phyloP scores from a whole-genome alignment of 1,140 invertebrate genomes.

The Monochamus saltuarius region DNA sequence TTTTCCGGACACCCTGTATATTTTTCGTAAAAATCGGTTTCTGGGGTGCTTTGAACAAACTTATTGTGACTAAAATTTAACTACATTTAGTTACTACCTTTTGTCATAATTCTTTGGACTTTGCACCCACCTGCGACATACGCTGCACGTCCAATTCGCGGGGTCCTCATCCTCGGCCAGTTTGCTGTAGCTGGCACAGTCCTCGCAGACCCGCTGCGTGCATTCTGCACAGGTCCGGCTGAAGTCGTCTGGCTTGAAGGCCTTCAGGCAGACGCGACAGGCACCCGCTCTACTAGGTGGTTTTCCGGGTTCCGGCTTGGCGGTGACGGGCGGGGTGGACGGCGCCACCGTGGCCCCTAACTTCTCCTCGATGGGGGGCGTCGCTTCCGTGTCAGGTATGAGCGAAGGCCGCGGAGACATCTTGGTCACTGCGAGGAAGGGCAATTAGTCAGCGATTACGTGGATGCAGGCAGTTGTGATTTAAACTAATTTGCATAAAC shows the following conservation, averaged over 20 bases:
- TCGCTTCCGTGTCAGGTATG: conserved; percentile 53
- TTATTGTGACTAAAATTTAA: too few species aligned
- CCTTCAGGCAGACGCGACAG: conserved; percentile 83
- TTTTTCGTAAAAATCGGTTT: too few species aligned
- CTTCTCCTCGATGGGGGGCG: conserved; percentile 27
- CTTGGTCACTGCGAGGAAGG: conserved; percentile 60
- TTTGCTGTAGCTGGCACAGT: conserved; percentile 87
- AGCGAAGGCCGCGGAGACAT: conserved; percentile 63
- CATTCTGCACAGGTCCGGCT: conserved; percentile 83
- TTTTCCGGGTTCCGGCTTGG: conserved; percentile 66
- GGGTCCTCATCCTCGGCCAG: conserved; percentile 75
- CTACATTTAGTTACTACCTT: too few species aligned
- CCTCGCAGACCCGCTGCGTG: conserved; percentile 85
- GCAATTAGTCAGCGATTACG: too few species aligned
- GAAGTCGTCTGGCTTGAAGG: conserved; percentile 81
- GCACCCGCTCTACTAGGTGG: conserved; percentile 70
- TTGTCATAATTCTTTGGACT: too few species aligned
- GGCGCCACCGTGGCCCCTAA: conserved; percentile 38
- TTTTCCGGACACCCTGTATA: too few species aligned
- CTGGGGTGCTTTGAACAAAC: too few species aligned
- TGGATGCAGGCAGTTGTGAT: too few species aligned
- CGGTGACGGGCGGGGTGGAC: conserved; percentile 47
- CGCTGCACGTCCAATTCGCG: conserved; percentile 48
- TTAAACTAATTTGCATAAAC: too few species aligned
- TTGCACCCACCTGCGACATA: conserved; percentile 44